Base-by-base conservation (phyloP, 1,140 invertebrate genomes). In the Acromyrmex echinatior region DNA sequence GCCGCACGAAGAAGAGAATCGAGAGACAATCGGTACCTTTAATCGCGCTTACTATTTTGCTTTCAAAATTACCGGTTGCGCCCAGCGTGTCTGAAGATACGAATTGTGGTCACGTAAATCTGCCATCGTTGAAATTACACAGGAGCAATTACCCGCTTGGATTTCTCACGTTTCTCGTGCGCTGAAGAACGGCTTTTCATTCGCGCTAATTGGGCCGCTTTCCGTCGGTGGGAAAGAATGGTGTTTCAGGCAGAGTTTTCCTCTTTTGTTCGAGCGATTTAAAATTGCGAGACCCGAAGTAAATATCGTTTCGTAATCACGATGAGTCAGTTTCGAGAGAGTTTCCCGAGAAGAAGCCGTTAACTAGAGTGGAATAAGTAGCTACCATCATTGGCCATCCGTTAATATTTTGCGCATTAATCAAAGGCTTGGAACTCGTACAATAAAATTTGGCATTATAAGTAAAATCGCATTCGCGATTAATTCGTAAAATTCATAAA, bases 111-210 rank as follows among this genome's bases (percentile, higher is more conserved):
- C 85, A 51, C 60, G 76, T 86, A 86, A 81, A 86, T 86, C 77
- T 56, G 35, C 65, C 65, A 9, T 68, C 63, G 39, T 81, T 63
- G 74, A 71, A 81, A 86, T 86, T 86, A 25, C 77, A 70, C 76
- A 18, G 77, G 39, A 51, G 53, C 25, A 77, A 86, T 86, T 80
- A 70, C 65, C 28, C 77, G 62, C 3, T 12, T 62, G 76, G 14
- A 56, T 76, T 70, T 80, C 82, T 86, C 82, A 79, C 82, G 82
- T 86, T 86, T 86, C 74, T 86, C 82, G 49, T 66, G 60, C 62
- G 35, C 82, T 49, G 58, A 56, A 31, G 45, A 21, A 21, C 74
- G 74, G 74, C 82, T 86, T 79, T 86, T 86, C 82, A 58, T 79
- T 86, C 49, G 74, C 70, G 49, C 82, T 86, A 86, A 86, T 86